Evolutionary conservation across 2,888 invertebrate species (phyloP), one percentile per base, ranked within the genome.

Genomic region (Arge pagana): DNA sequence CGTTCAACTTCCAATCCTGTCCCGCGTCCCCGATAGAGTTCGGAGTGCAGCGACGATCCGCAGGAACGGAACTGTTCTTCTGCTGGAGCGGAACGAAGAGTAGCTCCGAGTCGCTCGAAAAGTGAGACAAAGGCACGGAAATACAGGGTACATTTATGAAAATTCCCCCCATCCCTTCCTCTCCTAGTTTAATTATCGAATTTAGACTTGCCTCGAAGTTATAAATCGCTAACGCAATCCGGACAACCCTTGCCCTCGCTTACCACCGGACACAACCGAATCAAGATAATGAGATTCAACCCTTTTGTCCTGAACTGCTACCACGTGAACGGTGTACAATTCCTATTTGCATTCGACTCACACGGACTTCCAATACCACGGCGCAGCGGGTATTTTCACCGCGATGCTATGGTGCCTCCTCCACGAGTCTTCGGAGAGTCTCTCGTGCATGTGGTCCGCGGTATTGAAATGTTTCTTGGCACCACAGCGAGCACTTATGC

Each of bases 41-140:
- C 10, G 28, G 28, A 28, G n/a, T n/a, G n/a, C n/a, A n/a, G n/a
- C n/a, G n/a, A n/a, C n/a, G 28, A 28, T 7, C 7, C 28, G 7
- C 28, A 10, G 28, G 10, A 28, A 10, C 28, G 28, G 28, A 10
- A 28, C 28, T n/a, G 28, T 8, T 7, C 7, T n/a, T n/a, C n/a
- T n/a, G 28, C 7, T n/a, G 28, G 10, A 28, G 7, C 28, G 7
- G 7, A 7, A 10, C 7, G 28, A 10, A 10, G 28, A 28, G 28
- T 28, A 8, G 28, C 28, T 24, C 26, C 30, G 23, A 13, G 8
- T 36, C 30, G 39, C 41, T 48, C 24, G 42, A 39, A 33, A 26
- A 37, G 33, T 49, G 31, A 19, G 37, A 11, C 21, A 41, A 26
- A 15, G 41, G 21, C 43, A 41, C 26, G 62, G 63, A 65, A 66